These are phyloP conservation scores for Montifringilla adamsi DNA, from an alignment of 2,113 vertebrate species.

Conservation along the genomic window DNA sequence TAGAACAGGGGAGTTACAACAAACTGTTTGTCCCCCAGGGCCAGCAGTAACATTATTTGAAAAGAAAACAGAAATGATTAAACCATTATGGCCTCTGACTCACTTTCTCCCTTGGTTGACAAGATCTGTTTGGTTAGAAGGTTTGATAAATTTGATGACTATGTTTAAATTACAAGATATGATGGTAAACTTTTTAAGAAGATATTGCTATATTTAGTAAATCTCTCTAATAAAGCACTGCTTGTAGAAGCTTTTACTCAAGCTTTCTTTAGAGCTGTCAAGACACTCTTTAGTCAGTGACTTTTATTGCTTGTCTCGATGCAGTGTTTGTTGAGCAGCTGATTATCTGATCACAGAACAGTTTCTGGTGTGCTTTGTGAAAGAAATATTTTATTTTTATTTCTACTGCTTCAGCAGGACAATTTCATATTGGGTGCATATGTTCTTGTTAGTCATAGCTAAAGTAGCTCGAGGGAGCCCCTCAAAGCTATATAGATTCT, in stretches of 20 bases:
- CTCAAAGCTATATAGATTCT: neutral
- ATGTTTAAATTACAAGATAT: neutral
- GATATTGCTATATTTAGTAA: neutral
- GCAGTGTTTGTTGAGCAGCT: constrained; percentile 13
- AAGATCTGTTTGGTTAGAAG: neutral
- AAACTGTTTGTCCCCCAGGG: neutral
- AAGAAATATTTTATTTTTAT: constrained; percentile 22
- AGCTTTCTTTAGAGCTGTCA: constrained; percentile 26
- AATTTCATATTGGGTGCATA: neutral
- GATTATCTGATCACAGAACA: constrained; percentile 26
- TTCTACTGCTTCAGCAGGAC: constrained; percentile 14
- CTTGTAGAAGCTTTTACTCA: constrained; percentile 9
- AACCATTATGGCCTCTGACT: neutral
- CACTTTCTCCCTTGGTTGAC: neutral
- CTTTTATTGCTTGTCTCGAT: constrained; percentile 16
- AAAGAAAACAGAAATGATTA: neutral
- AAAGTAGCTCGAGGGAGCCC: neutral
- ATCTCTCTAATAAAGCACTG: neutral
- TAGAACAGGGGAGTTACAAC: neutral
- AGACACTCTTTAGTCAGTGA: neutral
- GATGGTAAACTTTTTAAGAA: neutral
- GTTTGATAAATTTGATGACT: neutral
- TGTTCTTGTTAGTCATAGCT: constrained; percentile 21
- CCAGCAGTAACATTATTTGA: neutral
- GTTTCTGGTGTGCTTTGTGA: neutral